Evolutionary conservation across 2,888 invertebrate genomes (phyloP), one percentile per base, ranked within the genome.

Genomic region (Sarcophaga rosellei): DNA sequence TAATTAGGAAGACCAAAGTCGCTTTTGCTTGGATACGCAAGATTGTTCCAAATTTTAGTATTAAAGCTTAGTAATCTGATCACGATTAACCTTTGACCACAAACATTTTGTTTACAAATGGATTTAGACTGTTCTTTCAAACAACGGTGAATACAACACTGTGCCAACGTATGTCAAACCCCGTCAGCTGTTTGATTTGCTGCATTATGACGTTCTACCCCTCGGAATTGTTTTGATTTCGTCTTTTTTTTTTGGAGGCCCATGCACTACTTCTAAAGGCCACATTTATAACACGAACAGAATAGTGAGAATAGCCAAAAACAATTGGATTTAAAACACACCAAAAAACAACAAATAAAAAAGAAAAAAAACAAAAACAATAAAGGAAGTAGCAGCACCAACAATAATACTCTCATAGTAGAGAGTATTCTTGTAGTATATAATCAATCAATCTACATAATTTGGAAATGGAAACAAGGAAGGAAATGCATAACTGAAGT

Each of bases 141-240:
- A 2, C 20, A 72, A 15, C 20, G 53, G 11, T 5, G 61, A 61
- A 25, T 75, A 59, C 76, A 76, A 57, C 74, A 6, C 65, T 25
- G 12, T n/a, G 10, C 12, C 23, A 25, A 45, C 5, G 20, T 45
- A 8, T 73, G 57, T 20, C 84, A 79, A 75, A 61, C 53, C 4
- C 23, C 0, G 75, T 72, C 82, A 85, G 81, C 85, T 85, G 85
- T 57, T 6, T 10, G 6, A 23, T 25, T 63, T 63, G 73, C 81
- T 77, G 85, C 81, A 81, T 81, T 81, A 78, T 81, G 75, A 75
- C 81, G 75, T 73, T 82, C 59, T 23, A 69, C 53, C 69, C 70
- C 72, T 66, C 66, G 5, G 21, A 6, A 73, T 21, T 81, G 84
- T 86, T 84, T 72, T 75, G 69, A 25, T 57, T 69, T 59, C 61